These are phyloP conservation scores for Agrochola lychnidis DNA, from an alignment of 2,888 invertebrate genomes.

Conservation along the genomic window DNA sequence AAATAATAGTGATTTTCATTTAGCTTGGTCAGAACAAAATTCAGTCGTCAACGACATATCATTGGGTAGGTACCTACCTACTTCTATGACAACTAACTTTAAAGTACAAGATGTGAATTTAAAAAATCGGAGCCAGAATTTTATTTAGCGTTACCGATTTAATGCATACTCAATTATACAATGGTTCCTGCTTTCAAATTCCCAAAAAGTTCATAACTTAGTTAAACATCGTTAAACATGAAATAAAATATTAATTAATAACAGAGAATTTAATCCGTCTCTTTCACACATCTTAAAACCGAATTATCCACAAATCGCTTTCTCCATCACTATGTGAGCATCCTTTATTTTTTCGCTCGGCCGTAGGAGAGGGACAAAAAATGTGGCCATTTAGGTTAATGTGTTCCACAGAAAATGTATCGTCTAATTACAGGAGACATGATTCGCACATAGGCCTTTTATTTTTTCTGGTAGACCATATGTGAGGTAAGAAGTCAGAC, in stretches of 20 bases:
- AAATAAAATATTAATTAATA: background rate
- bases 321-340: conserved; percentile 18
- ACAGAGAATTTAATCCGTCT: background rate
- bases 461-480: conserved; percentile 43
- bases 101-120: background rate
- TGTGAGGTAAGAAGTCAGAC: conserved; percentile 37
- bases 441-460: conserved; percentile 61
- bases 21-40: no score
- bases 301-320: conserved; percentile 48
- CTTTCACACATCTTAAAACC: conserved; percentile 3
- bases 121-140: background rate
- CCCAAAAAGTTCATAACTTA: background rate
- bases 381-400: conserved; percentile 79
- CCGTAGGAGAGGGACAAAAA: conserved; percentile 71
- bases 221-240: background rate
- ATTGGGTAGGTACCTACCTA: background rate
- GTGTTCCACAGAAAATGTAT: conserved; percentile 78
- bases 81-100: background rate
- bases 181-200: background rate
- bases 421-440: conserved; percentile 80
- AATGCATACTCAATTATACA: background rate
- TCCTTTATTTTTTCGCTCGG: conserved; percentile 66
- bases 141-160: background rate
- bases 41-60: background rate
- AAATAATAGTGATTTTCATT: background rate